Evolutionary conservation across 2,113 vertebrate species (phyloP), one percentile per base, ranked within the genome.

Genomic region (Tetrax tetrax): DNA sequence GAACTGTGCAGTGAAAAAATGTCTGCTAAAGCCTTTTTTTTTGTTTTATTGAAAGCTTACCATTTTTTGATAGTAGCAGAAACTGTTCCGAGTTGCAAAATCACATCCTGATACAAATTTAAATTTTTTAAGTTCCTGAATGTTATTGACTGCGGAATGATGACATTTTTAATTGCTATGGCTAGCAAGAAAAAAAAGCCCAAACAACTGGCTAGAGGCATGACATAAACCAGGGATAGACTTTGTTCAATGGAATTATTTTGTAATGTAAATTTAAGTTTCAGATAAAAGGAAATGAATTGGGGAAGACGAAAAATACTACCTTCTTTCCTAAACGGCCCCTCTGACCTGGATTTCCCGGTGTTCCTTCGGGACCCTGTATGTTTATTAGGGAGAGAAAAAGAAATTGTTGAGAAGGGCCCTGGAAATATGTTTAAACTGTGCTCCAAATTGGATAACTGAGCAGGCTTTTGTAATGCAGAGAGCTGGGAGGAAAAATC

Each of bases 251-350:
- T 29, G 24, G 60, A 90, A 82, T 90, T 53, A 27, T 87, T 91
- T 70, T 70, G 41, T 57, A 79, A 91, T 57, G 33, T 59, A 91
- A 95, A 94, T 88, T 15, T 3, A 14, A 66, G 19, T 37, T 86
- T 83, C 69, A 87, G 61, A 84, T 79, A 82, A 57, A 93, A 74
- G 66, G 23, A 48, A 92, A 6, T 33, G 77, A 95, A 91, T 4
- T 16, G 17, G 8, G 6, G 27, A 64, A 83, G 59, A 93, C 41
- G 64, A 83, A 89, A 92, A 84, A 61, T 47, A 54, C 54, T 95
- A 99, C 99, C 98, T 99, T 99, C 98, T 99, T 99, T 84, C 99
- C 99, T 53, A 97, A 97, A 27, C 98, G 98, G 63, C 99, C 99
- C 81, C 98, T 98, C 97, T 98, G 98, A 80, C 99, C 99, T 64